Evolutionary conservation across 2,113 vertebrate species (phyloP), one percentile per base, ranked within the genome.

Genomic region (Pandion haliaetus): DNA sequence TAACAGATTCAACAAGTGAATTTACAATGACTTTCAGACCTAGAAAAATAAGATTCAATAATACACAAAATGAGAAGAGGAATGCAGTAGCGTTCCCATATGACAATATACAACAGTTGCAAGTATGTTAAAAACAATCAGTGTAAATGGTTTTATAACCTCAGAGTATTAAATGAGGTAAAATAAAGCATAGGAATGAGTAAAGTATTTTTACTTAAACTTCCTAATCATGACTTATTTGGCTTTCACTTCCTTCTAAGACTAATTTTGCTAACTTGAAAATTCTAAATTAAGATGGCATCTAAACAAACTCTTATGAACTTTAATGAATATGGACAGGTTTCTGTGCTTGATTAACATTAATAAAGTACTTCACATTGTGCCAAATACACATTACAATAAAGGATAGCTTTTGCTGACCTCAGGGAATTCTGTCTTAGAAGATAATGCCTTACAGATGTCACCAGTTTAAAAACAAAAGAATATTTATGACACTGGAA

Each of bases 11-110:
- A 93, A 99, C 98, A 88, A 99, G 98, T 10, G 99, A 99, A 21
- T 99, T 99, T 4, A 99, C 99, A 4, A 99, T 99, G 94, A 99
- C 98, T 98, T 99, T 99, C 96, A 99, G 96, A 72, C 99, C 99
- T 99, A 49, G 18, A 74, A 87, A 80, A 91, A 82, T 47, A 65
- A 95, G 66, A 86, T 73, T 24, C 13, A 93, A 45, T 10, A 80
- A 72, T 31, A 65, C 0, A 10, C 23, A 78, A 72, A 65, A 49
- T 82, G 31, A 96, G 86, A 88, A 77, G 42, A 57, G 23, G 11
- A 94, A 90, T 28, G 11, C 17, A 52, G 18, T 20, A 67, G 40
- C 8, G 4, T 34, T 82, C 32, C 36, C 67, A 4, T 12, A n/a
- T 20, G 23, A 70, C 10, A 84, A 67, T 12, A 63, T 8, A 42